These are phyloP conservation scores for Parasteatoda tepidariorum DNA, from an alignment of 1,140 invertebrate species.

Conservation along the genomic window DNA sequence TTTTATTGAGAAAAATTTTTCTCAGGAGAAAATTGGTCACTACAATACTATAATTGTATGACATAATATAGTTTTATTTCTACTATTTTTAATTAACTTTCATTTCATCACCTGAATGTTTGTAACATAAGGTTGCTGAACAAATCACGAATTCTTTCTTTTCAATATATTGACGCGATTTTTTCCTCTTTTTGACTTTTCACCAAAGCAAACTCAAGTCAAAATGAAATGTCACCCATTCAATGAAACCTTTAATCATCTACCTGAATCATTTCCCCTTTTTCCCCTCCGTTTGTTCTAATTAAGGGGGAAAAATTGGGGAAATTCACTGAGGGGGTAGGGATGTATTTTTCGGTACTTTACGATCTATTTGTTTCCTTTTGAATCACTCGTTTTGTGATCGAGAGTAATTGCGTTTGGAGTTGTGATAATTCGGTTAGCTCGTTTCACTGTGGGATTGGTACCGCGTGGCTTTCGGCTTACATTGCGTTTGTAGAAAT, in stretches of 20 bases:
- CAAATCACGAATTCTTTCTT: too few species aligned
- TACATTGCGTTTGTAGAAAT: background rate
- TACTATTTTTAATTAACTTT: too few species aligned
- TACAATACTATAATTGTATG: too few species aligned
- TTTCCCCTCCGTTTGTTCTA: background rate
- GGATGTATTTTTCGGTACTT: background rate
- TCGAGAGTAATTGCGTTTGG: conserved; percentile 55
- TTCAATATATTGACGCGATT: too few species aligned
- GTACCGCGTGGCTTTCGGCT: conserved; percentile 31
- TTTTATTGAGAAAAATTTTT: too few species aligned
- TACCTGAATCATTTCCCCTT: background rate
- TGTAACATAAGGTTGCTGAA: too few species aligned
- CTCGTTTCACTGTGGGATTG: conserved; percentile 32
- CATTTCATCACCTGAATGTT: too few species aligned
- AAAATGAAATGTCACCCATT: background rate
- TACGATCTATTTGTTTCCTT: conserved; percentile 16
- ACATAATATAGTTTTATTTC: too few species aligned
- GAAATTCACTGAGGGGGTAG: background rate
- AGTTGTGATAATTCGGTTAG: conserved; percentile 53
- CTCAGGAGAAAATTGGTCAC: too few species aligned
- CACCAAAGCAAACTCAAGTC: background rate
- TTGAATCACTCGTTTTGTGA: conserved; percentile 55
- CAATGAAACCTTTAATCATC: background rate
- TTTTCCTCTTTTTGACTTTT: background rate
- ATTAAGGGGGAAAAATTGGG: background rate